Base-by-base conservation (phyloP, 2,113 vertebrate genomes). In the Ariopsis seemanni region DNA sequence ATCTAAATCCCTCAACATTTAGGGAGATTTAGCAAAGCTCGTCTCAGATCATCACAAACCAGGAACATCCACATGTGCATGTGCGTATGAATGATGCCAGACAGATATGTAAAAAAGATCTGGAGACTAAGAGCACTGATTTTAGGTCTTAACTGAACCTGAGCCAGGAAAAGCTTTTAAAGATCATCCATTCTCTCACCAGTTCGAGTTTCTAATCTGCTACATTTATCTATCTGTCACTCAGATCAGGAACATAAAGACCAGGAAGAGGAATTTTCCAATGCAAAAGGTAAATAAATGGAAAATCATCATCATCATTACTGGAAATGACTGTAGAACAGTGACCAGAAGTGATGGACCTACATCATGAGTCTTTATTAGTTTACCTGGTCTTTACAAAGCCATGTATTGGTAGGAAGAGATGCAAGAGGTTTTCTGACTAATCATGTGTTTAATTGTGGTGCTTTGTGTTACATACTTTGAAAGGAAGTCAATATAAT, bases 171-270 rank as follows among this genome's bases (percentile, higher is more conserved):
- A 84, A 84, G 82, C n/a, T 55, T 67, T 79, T 80, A 81, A 71
- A 86, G 71, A 30, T 25, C 85, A 57, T 86, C 63, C 65, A 87
- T 87, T 87, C 60, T 34, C 63, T 82, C 78, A 82, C 42, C 50
- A 71, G 15, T 86, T n/a, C 58, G 57, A 82, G 12, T 67, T 55
- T 67, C 27, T 67, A 69, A 86, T 86, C 85, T 86, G 62, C 7
- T 25, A 27, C 48, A 34, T 55, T 80, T 53, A 67, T 67, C 62
- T 53, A 67, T 67, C 62, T 55, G 18, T 55, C 62, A 80, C 50
- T 86, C 60, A 18, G 62, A 2, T 22, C 42, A 42, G 42, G 34
- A 27, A 30, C 62, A 55, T 57, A 67, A 80, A 57, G 48, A 20
- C 79, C 12, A 78, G 50, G 30, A 80, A 63, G 17, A 55, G 17